Percentiles rank a stretch among this genome's conserved stretches.
phyloP scores from a whole-genome alignment of 2,113 vertebrate genomes.

The Podarcis muralis region DNA sequence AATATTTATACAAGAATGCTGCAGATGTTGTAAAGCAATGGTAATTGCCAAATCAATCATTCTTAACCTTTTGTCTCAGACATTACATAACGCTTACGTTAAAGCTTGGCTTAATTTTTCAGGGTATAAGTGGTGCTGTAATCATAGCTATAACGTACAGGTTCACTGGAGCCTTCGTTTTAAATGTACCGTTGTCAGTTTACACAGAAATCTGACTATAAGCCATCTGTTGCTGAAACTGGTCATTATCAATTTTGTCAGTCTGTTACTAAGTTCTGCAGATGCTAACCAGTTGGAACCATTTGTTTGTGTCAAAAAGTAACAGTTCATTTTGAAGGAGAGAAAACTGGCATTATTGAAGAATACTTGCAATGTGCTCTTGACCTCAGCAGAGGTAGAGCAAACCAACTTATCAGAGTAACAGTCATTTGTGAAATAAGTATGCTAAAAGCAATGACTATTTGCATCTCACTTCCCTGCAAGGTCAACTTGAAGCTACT shows the following conservation, averaged over 20 bases:
- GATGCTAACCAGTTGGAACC: constrained; percentile 67
- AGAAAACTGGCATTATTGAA: neutral
- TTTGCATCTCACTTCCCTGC: constrained; percentile 12
- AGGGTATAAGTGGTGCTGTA: constrained; percentile 58
- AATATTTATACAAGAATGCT: constrained; percentile 40
- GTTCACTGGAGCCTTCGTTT: constrained; percentile 66
- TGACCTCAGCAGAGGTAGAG: neutral
- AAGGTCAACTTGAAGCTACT: neutral
- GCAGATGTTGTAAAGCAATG: constrained; percentile 58
- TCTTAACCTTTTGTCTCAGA: constrained; percentile 69
- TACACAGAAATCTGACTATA: constrained; percentile 63
- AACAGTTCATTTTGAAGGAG: constrained; percentile 58
- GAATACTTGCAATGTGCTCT: neutral
- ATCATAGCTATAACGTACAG: constrained; percentile 55
- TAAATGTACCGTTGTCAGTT: constrained; percentile 61
- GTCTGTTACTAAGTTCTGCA: constrained; percentile 70
- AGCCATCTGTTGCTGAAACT: constrained; percentile 69
- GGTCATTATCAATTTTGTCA: constrained; percentile 73
- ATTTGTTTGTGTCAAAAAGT: constrained; percentile 68
- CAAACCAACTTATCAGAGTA: constrained; percentile 38
- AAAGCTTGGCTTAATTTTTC: constrained; percentile 62
- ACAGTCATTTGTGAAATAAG: neutral
- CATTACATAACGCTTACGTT: constrained; percentile 26
- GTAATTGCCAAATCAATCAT: constrained; percentile 72
- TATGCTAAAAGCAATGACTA: neutral